A percentile compares a stretch with the other conserved stretches of the same genome.
Conservation (phyloP, 2,797 vertebrate species). For the Babyrousa celebensis region DNA sequence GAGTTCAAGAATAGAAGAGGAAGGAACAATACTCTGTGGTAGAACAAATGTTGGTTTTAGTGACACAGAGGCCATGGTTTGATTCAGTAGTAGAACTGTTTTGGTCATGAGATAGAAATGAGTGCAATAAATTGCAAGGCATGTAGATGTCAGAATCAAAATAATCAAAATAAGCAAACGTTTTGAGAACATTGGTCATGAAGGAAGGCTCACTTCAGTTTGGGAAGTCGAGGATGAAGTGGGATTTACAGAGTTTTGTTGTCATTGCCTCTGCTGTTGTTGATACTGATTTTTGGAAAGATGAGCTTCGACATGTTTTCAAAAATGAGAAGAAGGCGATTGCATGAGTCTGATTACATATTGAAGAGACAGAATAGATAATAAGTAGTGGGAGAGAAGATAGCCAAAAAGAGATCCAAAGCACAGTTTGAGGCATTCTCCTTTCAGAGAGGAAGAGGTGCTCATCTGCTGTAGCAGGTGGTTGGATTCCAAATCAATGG, state of each 20-base stretch:
- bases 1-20: not conserved
- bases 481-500: not conserved
- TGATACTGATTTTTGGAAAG: not conserved
- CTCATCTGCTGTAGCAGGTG: not conserved
- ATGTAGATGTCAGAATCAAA: not conserved
- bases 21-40: not conserved
- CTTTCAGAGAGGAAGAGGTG: not conserved
- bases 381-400: not conserved
- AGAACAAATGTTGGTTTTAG: not conserved
- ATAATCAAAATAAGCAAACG: fast-evolving
- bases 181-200: slow-evolving; percentile 5
- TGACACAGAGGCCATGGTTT: not conserved
- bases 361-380: slow-evolving; percentile 67
- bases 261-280: not conserved
- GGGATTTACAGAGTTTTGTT: not conserved
- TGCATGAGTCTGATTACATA: slow-evolving; percentile 45
- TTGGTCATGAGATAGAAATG: not conserved
- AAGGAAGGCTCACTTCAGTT: not conserved
- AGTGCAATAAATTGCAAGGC: not conserved
- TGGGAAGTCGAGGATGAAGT: not conserved
- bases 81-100: not conserved
- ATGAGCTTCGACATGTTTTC: not conserved
- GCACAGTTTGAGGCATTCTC: not conserved
- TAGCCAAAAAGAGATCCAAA: not conserved
- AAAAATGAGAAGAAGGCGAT: not conserved